Conservation (phyloP, 1,140 invertebrate genomes). For the Drosophila pseudoobscura region DNA sequence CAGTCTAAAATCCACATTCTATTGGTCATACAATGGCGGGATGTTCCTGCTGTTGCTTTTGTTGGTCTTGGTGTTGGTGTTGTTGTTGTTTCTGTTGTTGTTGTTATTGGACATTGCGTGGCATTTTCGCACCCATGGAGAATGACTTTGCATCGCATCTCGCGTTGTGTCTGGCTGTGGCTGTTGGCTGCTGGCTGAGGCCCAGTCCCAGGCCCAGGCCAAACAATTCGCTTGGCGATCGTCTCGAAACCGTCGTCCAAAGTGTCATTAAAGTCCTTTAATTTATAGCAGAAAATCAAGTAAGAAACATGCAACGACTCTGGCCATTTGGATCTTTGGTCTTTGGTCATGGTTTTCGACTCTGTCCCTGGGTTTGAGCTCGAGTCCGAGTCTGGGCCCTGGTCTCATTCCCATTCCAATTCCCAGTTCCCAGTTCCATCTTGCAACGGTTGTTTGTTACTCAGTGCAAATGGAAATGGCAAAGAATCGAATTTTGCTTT, state of each 20-base stretch:
- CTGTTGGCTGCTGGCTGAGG: not conserved
- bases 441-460: constrained; percentile 77
- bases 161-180: constrained; percentile 6
- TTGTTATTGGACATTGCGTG: constrained; percentile 69
- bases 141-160: constrained; percentile 50
- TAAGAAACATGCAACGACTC: constrained; percentile 79
- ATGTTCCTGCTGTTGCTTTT: constrained; percentile 36
- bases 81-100: constrained; percentile 1
- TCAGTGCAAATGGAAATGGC: constrained; percentile 70
- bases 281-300: constrained; percentile 82
- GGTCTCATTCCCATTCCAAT: constrained; percentile 25
- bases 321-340: constrained; percentile 50
- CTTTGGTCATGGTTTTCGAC: constrained; percentile 52
- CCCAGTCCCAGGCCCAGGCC: constrained; percentile 54
- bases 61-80: constrained; percentile 1
- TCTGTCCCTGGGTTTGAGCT: constrained; percentile 24
- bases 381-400: constrained; percentile 9
- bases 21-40: constrained; percentile 72
- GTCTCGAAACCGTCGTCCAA: constrained; percentile 57
- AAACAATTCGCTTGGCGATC: constrained; percentile 77
- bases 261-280: constrained; percentile 82
- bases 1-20: constrained; percentile 59
- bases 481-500: constrained; percentile 80
- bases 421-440: constrained; percentile 45
- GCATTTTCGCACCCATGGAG: constrained; percentile 78